Percentiles rank a stretch among this genome's conserved stretches.
Conservation (phyloP, 1,140 invertebrate species). For the Drosophila lowei region DNA sequence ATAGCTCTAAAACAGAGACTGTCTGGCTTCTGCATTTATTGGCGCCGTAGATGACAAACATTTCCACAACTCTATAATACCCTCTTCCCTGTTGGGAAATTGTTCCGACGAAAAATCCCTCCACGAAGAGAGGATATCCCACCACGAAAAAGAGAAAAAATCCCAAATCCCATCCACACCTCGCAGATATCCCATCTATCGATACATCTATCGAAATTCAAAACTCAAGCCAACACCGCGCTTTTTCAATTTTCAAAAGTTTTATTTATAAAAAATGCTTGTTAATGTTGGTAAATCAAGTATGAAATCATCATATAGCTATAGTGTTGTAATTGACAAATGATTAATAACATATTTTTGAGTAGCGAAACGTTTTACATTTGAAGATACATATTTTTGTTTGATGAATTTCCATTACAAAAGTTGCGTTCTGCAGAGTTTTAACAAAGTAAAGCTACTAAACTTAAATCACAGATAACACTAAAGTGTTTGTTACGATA, state of each 20-base stretch:
- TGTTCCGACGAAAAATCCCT: too few species aligned
- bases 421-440: slow-evolving; percentile 56
- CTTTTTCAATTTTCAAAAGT: slow-evolving; percentile 39
- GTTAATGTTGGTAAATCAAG: slow-evolving; percentile 64
- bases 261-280: slow-evolving; percentile 78
- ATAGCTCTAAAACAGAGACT: too few species aligned
- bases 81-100: too few species aligned
- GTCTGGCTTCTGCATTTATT: too few species aligned
- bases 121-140: too few species aligned
- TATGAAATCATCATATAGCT: slow-evolving; percentile 46
- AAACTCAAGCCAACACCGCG: not conserved
- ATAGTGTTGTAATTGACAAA: slow-evolving; percentile 64
- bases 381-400: slow-evolving; percentile 32
- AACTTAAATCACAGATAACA: slow-evolving; percentile 83
- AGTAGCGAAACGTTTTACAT: slow-evolving; percentile 53
- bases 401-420: slow-evolving; percentile 43
- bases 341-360: slow-evolving; percentile 65
- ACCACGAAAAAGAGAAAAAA: too few species aligned
- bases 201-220: slow-evolving; percentile 8
- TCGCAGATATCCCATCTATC: not conserved
- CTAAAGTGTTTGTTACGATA: slow-evolving; percentile 80
- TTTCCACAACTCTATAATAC: too few species aligned
- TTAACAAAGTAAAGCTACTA: slow-evolving; percentile 81
- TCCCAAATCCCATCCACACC: too few species aligned
- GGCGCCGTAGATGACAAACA: too few species aligned